Percentiles rank a stretch among this genome's conserved stretches.
phyloP scores from a whole-genome alignment of 1,140 invertebrate species.

The Drosophila neocordata region DNA sequence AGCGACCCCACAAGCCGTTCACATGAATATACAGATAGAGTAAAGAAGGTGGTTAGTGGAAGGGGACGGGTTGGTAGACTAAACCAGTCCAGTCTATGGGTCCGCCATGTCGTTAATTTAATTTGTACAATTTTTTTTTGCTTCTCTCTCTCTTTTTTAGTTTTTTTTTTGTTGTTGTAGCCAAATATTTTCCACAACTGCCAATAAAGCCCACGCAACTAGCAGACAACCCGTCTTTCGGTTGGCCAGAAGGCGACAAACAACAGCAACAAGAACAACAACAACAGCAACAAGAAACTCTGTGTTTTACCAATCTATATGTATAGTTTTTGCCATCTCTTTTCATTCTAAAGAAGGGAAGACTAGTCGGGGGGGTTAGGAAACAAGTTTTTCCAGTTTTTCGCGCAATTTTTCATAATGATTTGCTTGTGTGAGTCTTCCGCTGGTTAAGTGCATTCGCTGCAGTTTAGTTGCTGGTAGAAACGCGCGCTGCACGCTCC shows the following conservation, averaged over 20 bases:
- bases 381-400: slow-evolving; percentile 78
- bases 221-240: slow-evolving; percentile 60
- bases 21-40: slow-evolving; percentile 36
- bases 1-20: slow-evolving; percentile 51
- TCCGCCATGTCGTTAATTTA: slow-evolving; percentile 78
- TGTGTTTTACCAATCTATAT: slow-evolving; percentile 27
- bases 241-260: slow-evolving; percentile 39
- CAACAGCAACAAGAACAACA: slow-evolving; percentile 44
- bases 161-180: slow-evolving; percentile 8
- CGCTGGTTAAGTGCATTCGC: slow-evolving; percentile 57
- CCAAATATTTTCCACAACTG: slow-evolving; percentile 80
- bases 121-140: slow-evolving; percentile 72
- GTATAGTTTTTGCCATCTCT: slow-evolving; percentile 48
- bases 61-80: no score
- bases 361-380: slow-evolving; percentile 3
- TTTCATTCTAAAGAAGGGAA: slow-evolving; percentile 23
- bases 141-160: no score
- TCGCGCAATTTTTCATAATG: slow-evolving; percentile 73
- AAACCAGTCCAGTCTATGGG: slow-evolving; percentile 12
- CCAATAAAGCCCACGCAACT: slow-evolving; percentile 78
- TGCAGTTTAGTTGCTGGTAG: slow-evolving; percentile 64
- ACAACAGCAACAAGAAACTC: slow-evolving; percentile 19
- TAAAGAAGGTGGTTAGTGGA: no score
- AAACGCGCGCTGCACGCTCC: slow-evolving; percentile 61
- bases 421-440: slow-evolving; percentile 42